Evolutionary conservation across 2,797 vertebrate species (phyloP), one percentile per base, ranked within the genome.

Genomic region (Cygnus olor): DNA sequence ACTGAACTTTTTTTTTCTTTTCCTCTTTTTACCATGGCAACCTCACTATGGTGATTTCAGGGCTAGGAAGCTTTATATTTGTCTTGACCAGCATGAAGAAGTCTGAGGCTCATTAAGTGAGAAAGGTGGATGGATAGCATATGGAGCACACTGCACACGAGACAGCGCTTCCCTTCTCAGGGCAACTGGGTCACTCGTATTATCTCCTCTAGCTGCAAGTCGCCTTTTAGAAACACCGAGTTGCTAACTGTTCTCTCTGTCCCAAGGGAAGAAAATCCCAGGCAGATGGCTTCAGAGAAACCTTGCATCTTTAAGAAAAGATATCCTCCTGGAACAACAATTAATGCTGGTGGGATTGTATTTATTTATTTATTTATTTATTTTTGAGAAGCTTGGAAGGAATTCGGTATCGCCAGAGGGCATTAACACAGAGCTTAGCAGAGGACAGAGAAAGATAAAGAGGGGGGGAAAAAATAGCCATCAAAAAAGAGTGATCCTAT

Each of bases 251-350:
- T 69, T 96, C 88, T 87, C 15, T 93, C 58, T 47, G 60, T 56
- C 77, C 90, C 63, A 51, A 70, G 66, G 61, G 82, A 94, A 93
- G 38, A 80, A 84, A 93, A 85, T 77, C 79, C 64, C 64, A 88
- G 93, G 88, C 91, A 95, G 88, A 90, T 92, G 80, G 88, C 71
- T 96, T 96, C 96, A 96, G 86, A 96, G 80, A 92, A 93, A 85
- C 56, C 80, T 93, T 93, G 72, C 72, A 68, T 68, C 72, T 96
- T 96, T 84, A 70, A 93, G 88, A 73, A 57, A 85, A 77, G 76
- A 53, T 66, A 80, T 92, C 81, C 78, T 90, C 57, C 91, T 94
- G 83, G 85, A 93, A 96, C 78, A 93, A 85, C 90, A 92, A 88
- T 77, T 87, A 83, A 68, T 36, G 54, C 84, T 95, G 77, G 69